Conservation (phyloP, 2,797 vertebrate species). For the Parambassis ranga region DNA sequence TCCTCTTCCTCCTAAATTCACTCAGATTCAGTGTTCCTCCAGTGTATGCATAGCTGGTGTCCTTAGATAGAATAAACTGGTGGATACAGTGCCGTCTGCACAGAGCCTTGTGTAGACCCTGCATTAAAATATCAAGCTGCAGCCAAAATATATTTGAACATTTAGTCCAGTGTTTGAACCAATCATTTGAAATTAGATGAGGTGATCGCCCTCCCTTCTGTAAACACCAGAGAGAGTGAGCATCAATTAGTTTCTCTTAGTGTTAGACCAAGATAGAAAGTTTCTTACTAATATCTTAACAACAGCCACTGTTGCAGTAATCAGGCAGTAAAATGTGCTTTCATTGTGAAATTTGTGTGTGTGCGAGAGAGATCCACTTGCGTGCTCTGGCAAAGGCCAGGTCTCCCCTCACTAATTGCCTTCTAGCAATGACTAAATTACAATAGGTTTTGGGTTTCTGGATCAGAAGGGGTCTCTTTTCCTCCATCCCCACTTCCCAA, state of each 20-base stretch:
- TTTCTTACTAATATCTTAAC: conserved; percentile 19
- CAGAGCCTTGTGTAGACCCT: too few relatives aligned
- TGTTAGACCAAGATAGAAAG: too few relatives aligned
- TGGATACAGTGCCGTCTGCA: too few relatives aligned
- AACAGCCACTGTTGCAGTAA: conserved; percentile 45
- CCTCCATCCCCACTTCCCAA: conserved; percentile 37
- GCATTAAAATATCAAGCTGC: too few relatives aligned
- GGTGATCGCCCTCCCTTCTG: not conserved
- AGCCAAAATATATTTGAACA: not conserved
- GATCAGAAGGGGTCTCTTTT: conserved; percentile 46
- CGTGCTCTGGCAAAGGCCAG: conserved; percentile 68
- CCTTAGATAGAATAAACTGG: too few relatives aligned
- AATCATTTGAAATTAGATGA: conserved; percentile 37
- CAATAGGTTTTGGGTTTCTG: conserved; percentile 67
- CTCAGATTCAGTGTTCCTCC: too few relatives aligned
- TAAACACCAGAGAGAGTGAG: conserved; percentile 6
- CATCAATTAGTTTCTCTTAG: conserved; percentile 39
- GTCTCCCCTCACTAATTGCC: conserved; percentile 61
- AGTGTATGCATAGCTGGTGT: too few relatives aligned
- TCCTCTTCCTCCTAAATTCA: not conserved
- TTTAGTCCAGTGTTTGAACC: not conserved
- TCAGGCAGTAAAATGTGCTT: conserved; percentile 24
- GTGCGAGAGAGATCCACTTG: conserved; percentile 42
- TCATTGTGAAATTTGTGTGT: conserved; percentile 18
- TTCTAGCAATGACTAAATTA: conserved; percentile 71